Evolutionary conservation across 2,888 invertebrate species (phyloP), one percentile per base, ranked within the genome.

Genomic region (Drosophila koepferae): DNA sequence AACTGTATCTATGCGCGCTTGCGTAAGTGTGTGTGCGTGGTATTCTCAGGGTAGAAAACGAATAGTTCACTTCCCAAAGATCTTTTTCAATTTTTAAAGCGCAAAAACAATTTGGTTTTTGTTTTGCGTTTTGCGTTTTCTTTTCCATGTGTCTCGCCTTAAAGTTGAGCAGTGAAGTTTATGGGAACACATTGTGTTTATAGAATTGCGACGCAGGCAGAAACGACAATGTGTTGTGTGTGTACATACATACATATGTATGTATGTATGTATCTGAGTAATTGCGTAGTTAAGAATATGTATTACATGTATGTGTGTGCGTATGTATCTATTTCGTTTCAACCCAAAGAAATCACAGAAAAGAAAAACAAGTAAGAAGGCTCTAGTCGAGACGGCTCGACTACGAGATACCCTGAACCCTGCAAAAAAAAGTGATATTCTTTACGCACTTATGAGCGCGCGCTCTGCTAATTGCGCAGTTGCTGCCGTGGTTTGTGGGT

Each of bases 11-110:
- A 23, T 63, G 28, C 23, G 74, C 62, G 64, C 74, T 74, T 64
- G 61, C 63, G 68, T 66, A 41, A 53, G 70, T 74, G 62, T 60
- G 67, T 48, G 60, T 48, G 69, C 18, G 36, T 63, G 12, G 46
- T 6, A 12, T n/a, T 74, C 62, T 56, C 38, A 60, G 60, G 70
- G 65, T 63, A 59, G 46, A 28, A 56, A 56, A 51, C 36, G 3
- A 44, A 23, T 44, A 23, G 2, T 36, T 34, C 16, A 3, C 20
- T 44, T 53, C 9, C 16, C 16, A 36, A 7, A 61, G 66, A 78
- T 75, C 80, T 63, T 38, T 43, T 63, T 44, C 31, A 28, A 46
- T 53, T 44, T 38, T 5, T 34, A 18, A 48, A 41, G 28, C 18
- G 43, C 67, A 46, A 31, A 38, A 38, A 28, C 18, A 12, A 3